Evolutionary conservation across 2,888 invertebrate genomes (phyloP).

Genomic region (Drosophila melanosoma): DNA sequence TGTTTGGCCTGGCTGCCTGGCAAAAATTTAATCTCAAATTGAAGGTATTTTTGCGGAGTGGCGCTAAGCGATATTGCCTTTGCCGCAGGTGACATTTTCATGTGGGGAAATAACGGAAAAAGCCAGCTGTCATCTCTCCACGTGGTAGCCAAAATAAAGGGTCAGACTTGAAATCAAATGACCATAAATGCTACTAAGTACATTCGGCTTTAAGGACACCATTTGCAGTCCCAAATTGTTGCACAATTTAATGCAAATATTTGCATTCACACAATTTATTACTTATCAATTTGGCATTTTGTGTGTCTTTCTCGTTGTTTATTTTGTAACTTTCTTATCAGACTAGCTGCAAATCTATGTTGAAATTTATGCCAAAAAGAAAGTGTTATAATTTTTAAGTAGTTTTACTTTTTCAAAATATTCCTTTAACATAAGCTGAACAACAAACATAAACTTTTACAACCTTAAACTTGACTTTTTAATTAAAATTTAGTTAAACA

Average conservation of each 20-base stretch:
- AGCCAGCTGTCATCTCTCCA: not conserved
- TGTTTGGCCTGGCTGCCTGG: constrained; percentile 66
- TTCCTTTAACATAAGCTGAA: not conserved
- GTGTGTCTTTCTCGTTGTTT: constrained; percentile 11
- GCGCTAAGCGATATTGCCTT: constrained; percentile 58
- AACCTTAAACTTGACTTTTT: not conserved
- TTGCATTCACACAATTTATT: constrained; percentile 54
- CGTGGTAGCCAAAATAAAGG: not conserved
- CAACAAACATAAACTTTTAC: not conserved
- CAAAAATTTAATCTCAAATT: constrained; percentile 61
- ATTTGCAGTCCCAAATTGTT: constrained; percentile 27
- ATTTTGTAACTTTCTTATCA: constrained; percentile 15
- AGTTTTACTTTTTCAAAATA: not conserved
- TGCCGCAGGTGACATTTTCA: constrained; percentile 61
- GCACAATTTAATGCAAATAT: constrained; percentile 40
- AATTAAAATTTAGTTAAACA: not conserved
- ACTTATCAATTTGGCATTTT: constrained; percentile 51
- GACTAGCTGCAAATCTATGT: constrained; percentile 40
- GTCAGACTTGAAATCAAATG: constrained; percentile 36
- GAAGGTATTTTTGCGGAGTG: constrained; percentile 51
- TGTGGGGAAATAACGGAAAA: constrained; percentile 26
- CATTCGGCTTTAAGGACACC: constrained; percentile 14
- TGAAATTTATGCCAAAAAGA: constrained; percentile 43
- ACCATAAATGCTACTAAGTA: constrained; percentile 43
- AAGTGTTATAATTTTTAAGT: constrained; percentile 16